These are phyloP conservation scores for Eupithecia exiguata DNA, from an alignment of 2,888 invertebrate genomes.

Conservation along the genomic window DNA sequence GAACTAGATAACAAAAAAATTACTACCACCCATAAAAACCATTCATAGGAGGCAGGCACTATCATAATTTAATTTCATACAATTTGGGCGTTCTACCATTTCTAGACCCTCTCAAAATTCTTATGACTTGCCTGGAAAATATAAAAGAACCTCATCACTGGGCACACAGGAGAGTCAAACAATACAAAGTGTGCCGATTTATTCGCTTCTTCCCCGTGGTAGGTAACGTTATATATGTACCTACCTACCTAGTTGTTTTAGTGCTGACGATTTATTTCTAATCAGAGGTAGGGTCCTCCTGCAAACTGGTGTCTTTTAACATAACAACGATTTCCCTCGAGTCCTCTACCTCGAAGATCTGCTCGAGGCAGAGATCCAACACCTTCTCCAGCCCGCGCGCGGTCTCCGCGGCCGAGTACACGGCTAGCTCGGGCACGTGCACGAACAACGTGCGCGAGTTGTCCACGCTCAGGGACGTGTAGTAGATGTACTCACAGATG, in stretches of 20 bases:
- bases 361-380: conserved; percentile 64
- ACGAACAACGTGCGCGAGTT: conserved; percentile 86
- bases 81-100: background rate
- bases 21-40: background rate
- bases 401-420: conserved; percentile 84
- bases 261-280: background rate
- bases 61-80: background rate
- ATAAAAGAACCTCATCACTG: background rate
- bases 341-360: conserved; percentile 53
- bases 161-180: background rate
- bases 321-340: conserved; percentile 47
- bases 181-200: background rate
- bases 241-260: too few relatives aligned
- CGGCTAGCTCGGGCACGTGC: conserved; percentile 89
- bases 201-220: background rate
- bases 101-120: background rate
- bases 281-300: conserved; percentile 12
- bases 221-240: background rate
- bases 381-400: conserved; percentile 80
- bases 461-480: conserved; percentile 88
- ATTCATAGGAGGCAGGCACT: background rate
- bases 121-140: background rate
- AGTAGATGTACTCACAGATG: conserved; percentile 93
- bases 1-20: conserved; percentile 2
- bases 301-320: conserved; percentile 41